Evolutionary conservation across 2,888 invertebrate genomes (phyloP), one percentile per base, ranked within the genome.

Genomic region (Parnassius orleans): DNA sequence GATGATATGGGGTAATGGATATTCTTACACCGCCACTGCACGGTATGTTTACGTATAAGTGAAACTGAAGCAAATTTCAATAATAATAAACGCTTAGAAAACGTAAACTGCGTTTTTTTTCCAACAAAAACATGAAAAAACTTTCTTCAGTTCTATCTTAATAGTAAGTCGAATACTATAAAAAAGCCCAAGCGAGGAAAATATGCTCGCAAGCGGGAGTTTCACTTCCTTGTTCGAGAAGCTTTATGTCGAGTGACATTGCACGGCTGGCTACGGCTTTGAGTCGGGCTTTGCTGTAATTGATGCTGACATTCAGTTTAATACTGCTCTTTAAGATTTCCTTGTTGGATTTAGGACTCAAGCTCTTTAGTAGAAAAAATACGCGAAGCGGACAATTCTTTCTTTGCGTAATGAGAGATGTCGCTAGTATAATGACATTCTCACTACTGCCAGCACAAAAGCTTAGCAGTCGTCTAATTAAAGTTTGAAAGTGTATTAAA

Each of bases 221-320:
- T 48, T 48, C 48, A 60, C 53, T 57, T 60, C 53, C 52, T 64
- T 64, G 60, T 64, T 50, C 48, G 47, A 48, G 43, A n/a, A 54
- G 44, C 57, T 60, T 62, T 57, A 59, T 52, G 56, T 56, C 48
- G 59, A 63, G 63, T 53, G 52, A 14, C 53, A 12, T n/a, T 33
- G 53, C 57, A n/a, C 41, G 42, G 42, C 53, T 53, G 10, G 61
- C 44, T 55, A 50, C 47, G 47, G 53, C 60, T 59, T 64, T 60
- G 48, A 60, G 54, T 11, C 19, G 55, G 50, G 60, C 57, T 60
- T 60, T 53, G 52, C 56, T 53, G 57, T 64, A 64, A 64, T 64
- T 60, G 60, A 64, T 56, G 53, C 15, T 56, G 63, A 48, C 56
- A 33, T 51, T 57, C 19, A 51, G 43, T 51, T 50, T 19, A 50